Base-by-base conservation (phyloP, 2,888 invertebrate species). In the Bellardia pandia region DNA sequence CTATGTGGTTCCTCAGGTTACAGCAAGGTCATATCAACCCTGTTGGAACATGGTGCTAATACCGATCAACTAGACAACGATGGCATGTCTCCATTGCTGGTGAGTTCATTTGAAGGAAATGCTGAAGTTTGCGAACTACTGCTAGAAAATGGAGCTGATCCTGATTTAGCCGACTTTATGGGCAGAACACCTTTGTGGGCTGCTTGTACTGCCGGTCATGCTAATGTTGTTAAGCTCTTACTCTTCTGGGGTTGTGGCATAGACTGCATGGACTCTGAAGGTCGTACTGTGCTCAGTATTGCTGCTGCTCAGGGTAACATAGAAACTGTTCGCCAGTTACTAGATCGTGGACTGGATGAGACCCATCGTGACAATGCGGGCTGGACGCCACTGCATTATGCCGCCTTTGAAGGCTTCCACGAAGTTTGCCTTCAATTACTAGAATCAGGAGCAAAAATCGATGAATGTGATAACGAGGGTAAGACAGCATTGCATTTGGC, bases 331-430 rank as follows among this genome's bases (percentile, higher is more conserved):
- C 95, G 97, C 30, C 97, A 98, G 91, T 94, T 99, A 60, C 94
- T 99, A 16, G 98, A 98, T 93, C 95, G 98, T 89, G 99, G 97
- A 0, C 92, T 97, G 68, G 97, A 97, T 90, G 97, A 97, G 90
- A 97, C 97, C 86, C 97, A 97, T 91, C 94, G 97, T 30, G 99
- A 99, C 92, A 98, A 98, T 94, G 97, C 98, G 0, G 99, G 99
- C 0, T 99, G 99, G 99, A 99, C 99, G 0, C 98, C 99, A 0
- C 93, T 99, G 77, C 99, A 99, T 92, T 99, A 99, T 92, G 97
- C 99, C 0, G 98, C 99, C 14, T 99, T 98, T 92, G 98, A 99
- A 94, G 97, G 96, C 94, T 93, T 92, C 89, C 92, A 93, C 66
- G 93, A 94, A 85, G 93, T 94, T 80, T 94, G 93, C 80, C 88